Conservation (phyloP, 2,797 vertebrate genomes). For the Melanotaenia maccullochi region DNA sequence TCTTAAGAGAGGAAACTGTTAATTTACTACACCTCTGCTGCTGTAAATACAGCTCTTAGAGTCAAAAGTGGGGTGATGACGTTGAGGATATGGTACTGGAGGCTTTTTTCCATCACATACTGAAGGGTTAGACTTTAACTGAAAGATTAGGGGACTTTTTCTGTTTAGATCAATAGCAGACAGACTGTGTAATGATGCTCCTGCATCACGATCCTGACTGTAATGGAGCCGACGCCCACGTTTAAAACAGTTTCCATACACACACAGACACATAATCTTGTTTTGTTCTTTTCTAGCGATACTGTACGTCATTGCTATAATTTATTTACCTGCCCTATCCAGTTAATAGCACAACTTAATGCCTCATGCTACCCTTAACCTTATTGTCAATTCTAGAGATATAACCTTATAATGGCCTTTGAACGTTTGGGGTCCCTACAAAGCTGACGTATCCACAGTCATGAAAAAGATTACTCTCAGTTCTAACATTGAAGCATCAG, state of each 20-base stretch:
- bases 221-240: slow-evolving; percentile 3
- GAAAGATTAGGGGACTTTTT: background rate
- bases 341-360: background rate
- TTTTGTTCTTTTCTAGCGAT: background rate
- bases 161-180: slow-evolving; percentile 52
- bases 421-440: background rate
- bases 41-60: slow-evolving; percentile 38
- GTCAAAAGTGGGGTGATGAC: background rate
- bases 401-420: background rate
- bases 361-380: background rate
- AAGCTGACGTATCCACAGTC: background rate
- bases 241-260: slow-evolving; percentile 1
- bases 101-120: slow-evolving; percentile 26
- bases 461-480: background rate
- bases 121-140: slow-evolving; percentile 11
- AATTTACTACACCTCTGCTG: slow-evolving; percentile 15
- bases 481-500: background rate
- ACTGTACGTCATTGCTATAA: background rate
- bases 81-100: slow-evolving; percentile 6
- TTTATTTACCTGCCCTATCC: background rate
- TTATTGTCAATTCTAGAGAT: background rate
- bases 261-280: slow-evolving; percentile 1
- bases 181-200: slow-evolving; percentile 37
- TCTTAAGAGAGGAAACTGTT: too few relatives aligned
- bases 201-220: background rate